Conservation (phyloP, 2,113 vertebrate genomes). For the Syngnathus floridae region DNA sequence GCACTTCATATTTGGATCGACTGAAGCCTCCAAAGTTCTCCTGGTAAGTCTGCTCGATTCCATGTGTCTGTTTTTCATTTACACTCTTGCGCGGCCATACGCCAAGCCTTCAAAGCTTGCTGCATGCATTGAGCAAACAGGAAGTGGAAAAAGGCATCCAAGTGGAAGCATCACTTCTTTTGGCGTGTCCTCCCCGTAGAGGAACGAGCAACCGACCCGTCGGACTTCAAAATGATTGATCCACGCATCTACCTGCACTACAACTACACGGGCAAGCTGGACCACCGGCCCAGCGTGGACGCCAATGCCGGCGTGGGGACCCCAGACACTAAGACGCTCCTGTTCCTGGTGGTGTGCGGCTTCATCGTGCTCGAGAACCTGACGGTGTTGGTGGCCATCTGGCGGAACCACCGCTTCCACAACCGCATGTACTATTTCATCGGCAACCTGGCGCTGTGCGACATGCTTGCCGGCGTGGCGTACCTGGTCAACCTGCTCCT, state of each 20-base stretch:
- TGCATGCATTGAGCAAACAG: constrained; percentile 1
- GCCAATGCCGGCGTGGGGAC: constrained; percentile 33
- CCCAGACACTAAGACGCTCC: constrained; percentile 64
- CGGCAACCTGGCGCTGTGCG: constrained; percentile 91
- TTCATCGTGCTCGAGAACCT: constrained; percentile 92
- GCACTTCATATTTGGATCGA: not conserved
- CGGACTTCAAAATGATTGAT: constrained; percentile 65
- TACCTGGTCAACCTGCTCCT: constrained; percentile 90
- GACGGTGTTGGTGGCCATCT: constrained; percentile 88
- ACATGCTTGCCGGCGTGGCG: constrained; percentile 83
- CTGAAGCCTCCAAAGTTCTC: not conserved
- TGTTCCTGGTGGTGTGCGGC: constrained; percentile 82
- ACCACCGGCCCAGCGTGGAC: constrained; percentile 53
- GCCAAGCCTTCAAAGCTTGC: not conserved
- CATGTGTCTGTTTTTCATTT: not conserved
- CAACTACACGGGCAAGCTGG: constrained; percentile 85
- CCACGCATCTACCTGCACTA: constrained; percentile 76
- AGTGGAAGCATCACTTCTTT: not conserved
- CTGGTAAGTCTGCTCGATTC: not conserved
- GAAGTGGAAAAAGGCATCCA: not conserved
- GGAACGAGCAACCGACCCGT: constrained; percentile 14
- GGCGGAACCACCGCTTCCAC: constrained; percentile 91
- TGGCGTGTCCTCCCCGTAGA: not conserved
- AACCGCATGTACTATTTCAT: constrained; percentile 99
- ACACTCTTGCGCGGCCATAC: not conserved